These are phyloP conservation scores for Cyclura pinguis DNA, from an alignment of 2,797 vertebrate genomes.

Conservation along the genomic window DNA sequence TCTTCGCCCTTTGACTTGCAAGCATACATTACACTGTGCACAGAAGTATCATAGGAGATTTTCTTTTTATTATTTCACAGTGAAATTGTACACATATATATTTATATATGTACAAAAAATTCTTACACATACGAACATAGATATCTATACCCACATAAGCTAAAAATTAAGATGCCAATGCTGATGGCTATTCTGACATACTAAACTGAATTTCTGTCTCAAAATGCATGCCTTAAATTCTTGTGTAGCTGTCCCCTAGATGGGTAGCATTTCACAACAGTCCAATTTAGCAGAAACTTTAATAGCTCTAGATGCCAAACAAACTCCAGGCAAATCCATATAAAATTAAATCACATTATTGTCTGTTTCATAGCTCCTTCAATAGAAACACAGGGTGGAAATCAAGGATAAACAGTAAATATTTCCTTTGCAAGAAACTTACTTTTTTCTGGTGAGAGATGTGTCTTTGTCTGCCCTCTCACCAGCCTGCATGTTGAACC, in stretches of 20 bases:
- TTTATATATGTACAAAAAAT: too few relatives aligned
- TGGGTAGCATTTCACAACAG: conserved; percentile 54
- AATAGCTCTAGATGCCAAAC: conserved; percentile 64
- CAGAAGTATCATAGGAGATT: conserved; percentile 39
- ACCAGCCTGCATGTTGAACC: conserved; percentile 91
- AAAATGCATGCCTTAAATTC: conserved; percentile 62
- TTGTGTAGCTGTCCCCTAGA: conserved; percentile 63
- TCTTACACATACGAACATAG: background rate
- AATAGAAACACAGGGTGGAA: background rate
- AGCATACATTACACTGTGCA: conserved; percentile 42
- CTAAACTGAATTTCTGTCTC: conserved; percentile 44
- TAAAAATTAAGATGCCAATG: conserved; percentile 59
- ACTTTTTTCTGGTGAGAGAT: conserved; percentile 90
- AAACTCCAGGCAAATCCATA: conserved; percentile 15
- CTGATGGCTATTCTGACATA: conserved; percentile 70
- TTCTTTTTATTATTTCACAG: conserved; percentile 57
- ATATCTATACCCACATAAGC: background rate
- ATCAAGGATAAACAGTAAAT: conserved; percentile 24
- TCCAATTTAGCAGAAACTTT: conserved; percentile 61
- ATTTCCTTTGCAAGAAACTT: conserved; percentile 66
- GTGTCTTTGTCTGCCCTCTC: conserved; percentile 87
- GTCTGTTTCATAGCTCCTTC: background rate
- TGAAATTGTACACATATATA: background rate
- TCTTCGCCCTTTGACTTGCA: background rate
- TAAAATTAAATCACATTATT: conserved; percentile 34